Conservation (phyloP, 2,113 vertebrate species). For the Cheirogaleus medius region DNA sequence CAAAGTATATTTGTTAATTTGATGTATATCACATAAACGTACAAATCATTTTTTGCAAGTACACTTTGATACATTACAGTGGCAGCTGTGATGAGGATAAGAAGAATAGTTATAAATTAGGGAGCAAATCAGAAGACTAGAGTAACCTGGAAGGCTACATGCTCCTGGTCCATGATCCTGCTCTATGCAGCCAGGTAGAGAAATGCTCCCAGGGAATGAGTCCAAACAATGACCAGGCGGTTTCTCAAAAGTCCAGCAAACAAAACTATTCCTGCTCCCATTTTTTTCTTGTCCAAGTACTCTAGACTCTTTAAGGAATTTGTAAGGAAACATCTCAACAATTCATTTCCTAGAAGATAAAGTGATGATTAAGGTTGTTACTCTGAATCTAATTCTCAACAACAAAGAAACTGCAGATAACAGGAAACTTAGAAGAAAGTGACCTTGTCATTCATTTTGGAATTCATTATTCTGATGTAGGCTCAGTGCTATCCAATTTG, state of each 20-base stretch:
- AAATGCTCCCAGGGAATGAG: not conserved
- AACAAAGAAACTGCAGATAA: not conserved
- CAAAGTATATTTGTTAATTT: not conserved
- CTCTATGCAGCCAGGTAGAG: not conserved
- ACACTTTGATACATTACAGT: not conserved
- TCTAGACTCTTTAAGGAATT: not conserved
- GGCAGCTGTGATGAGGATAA: not conserved
- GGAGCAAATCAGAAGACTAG: not conserved
- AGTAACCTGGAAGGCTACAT: not conserved
- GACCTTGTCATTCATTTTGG: not conserved
- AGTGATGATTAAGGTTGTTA: not conserved
- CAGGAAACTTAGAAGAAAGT: not conserved
- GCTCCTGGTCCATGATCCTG: not conserved
- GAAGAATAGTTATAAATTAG: not conserved
- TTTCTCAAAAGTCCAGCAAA: not conserved
- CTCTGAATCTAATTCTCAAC: not conserved
- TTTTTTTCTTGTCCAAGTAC: not conserved
- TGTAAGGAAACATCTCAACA: not conserved
- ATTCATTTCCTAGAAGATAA: not conserved
- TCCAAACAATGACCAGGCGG: not conserved
- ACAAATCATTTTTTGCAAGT: not conserved
- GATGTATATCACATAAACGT: not conserved
- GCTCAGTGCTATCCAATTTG: not conserved
- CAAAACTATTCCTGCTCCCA: accelerated
- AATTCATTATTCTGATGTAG: not conserved